Conservation (phyloP, 1,140 invertebrate species). For the Solenopsis fugax region DNA sequence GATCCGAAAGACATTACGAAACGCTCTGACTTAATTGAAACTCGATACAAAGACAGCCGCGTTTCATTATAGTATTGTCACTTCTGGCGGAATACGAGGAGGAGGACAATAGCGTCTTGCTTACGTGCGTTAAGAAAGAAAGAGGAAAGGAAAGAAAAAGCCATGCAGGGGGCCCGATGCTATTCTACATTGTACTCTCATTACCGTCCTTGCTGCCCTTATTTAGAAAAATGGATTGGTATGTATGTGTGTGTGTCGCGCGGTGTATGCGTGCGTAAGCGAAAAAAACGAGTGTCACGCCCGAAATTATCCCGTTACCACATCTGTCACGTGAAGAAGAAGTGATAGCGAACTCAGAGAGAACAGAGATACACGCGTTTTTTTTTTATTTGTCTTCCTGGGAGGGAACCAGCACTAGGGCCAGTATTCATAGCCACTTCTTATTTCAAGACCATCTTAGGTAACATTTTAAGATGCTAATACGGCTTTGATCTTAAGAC, state of each 20-base stretch:
- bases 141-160: slow-evolving; percentile 20
- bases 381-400: background rate
- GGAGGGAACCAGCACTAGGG: background rate
- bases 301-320: slow-evolving; percentile 46
- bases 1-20: background rate
- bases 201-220: slow-evolving; percentile 29
- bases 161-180: slow-evolving; percentile 11
- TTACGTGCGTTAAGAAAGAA: slow-evolving; percentile 2
- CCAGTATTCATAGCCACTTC: too few species aligned
- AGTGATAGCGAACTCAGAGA: slow-evolving; percentile 41
- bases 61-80: slow-evolving; percentile 45
- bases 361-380: slow-evolving; percentile 25
- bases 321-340: slow-evolving; percentile 27
- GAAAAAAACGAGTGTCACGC: slow-evolving; percentile 53
- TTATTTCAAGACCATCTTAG: too few species aligned
- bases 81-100: slow-evolving; percentile 47
- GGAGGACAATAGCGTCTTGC: slow-evolving; percentile 16
- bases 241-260: background rate
- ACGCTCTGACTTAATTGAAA: slow-evolving; percentile 7
- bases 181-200: slow-evolving; percentile 46
- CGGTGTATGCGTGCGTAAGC: slow-evolving; percentile 34
- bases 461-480: too few species aligned
- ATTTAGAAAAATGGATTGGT: slow-evolving; percentile 34
- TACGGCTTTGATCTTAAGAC: too few species aligned
- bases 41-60: background rate